phyloP scores from a whole-genome alignment of 2,888 invertebrate species.

The Schizaphis graminum region DNA sequence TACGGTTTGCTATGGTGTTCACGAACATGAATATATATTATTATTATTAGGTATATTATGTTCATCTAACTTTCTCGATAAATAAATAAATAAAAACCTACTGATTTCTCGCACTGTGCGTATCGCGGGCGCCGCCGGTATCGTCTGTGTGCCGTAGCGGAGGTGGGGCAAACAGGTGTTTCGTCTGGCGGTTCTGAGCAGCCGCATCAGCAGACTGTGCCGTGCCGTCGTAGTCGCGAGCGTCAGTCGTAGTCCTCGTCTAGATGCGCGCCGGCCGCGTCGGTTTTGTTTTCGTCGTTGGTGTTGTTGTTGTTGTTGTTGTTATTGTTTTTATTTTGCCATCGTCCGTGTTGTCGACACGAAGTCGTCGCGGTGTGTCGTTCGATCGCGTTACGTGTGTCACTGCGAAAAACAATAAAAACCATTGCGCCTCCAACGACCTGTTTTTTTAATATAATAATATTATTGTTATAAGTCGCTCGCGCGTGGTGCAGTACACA shows the following conservation, averaged over 20 bases:
- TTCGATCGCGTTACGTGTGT: neutral
- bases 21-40: neutral
- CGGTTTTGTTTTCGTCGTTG: neutral
- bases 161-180: conserved; percentile 62
- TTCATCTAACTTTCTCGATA: conserved; percentile 48
- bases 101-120: conserved; percentile 47
- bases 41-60: conserved; percentile 5
- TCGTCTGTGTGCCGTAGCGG: neutral
- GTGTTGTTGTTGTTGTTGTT: neutral
- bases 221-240: conserved; percentile 47
- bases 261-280: neutral
- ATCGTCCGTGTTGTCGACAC: neutral
- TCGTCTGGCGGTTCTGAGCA: conserved; percentile 51
- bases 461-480: neutral
- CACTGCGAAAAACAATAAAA: neutral
- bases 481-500: conserved; percentile 13
- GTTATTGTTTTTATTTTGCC: neutral
- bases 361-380: neutral
- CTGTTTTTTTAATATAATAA: neutral
- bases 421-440: neutral
- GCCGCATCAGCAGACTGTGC: conserved; percentile 36
- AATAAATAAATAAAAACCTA: conserved; percentile 28
- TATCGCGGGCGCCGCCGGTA: conserved; percentile 43
- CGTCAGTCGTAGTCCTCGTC: conserved; percentile 20
- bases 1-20: neutral